Percentiles rank a stretch among this genome's conserved stretches.
Evolutionary conservation across 2,888 invertebrate genomes (phyloP).

Genomic region (Didymodactylos carnosus): DNA sequence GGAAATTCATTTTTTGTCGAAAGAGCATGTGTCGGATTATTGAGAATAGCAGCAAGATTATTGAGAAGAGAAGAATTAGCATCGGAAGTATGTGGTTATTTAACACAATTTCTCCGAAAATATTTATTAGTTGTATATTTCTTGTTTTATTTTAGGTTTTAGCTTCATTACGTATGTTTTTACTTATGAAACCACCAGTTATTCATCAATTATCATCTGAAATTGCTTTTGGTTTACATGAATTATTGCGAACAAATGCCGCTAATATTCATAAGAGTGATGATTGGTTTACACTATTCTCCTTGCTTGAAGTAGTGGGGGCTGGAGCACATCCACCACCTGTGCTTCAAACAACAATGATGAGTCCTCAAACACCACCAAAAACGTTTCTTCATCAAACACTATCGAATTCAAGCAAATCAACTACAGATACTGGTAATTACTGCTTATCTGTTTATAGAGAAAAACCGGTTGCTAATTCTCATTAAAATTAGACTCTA

Average conservation of each 20-base stretch:
- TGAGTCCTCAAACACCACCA: background rate
- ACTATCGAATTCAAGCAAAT: background rate
- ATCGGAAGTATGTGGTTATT: constrained; percentile 28
- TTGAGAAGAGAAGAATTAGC: constrained; percentile 79
- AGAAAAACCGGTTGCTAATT: too few relatives aligned
- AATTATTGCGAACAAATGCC: constrained; percentile 74
- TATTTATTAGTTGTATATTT: too few relatives aligned
- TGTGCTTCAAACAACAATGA: background rate
- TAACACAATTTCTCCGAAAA: background rate
- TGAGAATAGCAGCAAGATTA: constrained; percentile 66
- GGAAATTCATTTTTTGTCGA: constrained; percentile 49
- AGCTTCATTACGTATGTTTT: background rate
- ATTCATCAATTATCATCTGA: constrained; percentile 54
- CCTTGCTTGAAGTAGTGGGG: constrained; percentile 74
- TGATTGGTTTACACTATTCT: constrained; percentile 87
- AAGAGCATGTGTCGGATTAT: constrained; percentile 62
- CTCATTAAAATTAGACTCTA: too few relatives aligned
- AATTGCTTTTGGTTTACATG: constrained; percentile 76
- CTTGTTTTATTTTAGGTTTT: constrained; percentile 18
- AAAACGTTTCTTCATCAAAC: background rate
- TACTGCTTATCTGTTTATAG: background rate
- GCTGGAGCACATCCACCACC: constrained; percentile 53
- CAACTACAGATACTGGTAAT: background rate
- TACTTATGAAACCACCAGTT: constrained; percentile 45
- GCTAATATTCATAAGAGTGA: constrained; percentile 79